Evolutionary conservation across 1,140 invertebrate species (phyloP).

Genomic region (Drosophila trapezifrons): DNA sequence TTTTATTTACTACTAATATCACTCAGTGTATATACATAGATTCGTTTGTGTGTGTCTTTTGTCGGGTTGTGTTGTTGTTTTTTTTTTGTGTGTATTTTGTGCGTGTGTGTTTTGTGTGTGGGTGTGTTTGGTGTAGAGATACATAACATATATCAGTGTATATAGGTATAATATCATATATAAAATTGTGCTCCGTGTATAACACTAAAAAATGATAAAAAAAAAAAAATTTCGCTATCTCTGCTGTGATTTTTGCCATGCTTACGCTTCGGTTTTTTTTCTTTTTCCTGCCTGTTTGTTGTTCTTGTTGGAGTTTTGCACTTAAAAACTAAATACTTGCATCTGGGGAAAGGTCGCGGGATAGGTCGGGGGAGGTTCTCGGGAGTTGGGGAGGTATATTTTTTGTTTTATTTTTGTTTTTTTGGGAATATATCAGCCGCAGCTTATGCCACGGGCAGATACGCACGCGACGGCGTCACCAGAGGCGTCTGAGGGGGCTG

Average conservation of each 20-base stretch:
- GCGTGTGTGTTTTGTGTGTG: conserved; percentile 14
- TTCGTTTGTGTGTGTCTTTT: conserved; percentile 66
- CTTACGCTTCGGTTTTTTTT: conserved; percentile 13
- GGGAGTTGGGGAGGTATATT: conserved; percentile 1
- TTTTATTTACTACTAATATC: conserved; percentile 83
- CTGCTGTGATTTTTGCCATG: conserved; percentile 40
- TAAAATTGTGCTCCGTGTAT: conserved; percentile 62
- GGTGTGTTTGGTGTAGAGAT: conserved; percentile 13
- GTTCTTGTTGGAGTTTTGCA: conserved; percentile 55
- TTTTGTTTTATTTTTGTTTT: not conserved
- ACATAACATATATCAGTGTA: conserved; percentile 43
- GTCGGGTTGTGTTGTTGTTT: conserved; percentile 46
- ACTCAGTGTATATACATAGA: conserved; percentile 83
- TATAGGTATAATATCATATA: conserved; percentile 54
- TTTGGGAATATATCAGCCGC: too few species aligned
- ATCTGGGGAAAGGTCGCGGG: conserved; percentile 43
- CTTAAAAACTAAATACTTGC: conserved; percentile 78
- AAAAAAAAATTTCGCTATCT: conserved; percentile 65
- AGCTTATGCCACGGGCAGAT: conserved; percentile 73
- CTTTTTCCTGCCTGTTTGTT: conserved; percentile 17
- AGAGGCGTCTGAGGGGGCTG: conserved; percentile 49
- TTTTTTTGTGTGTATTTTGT: conserved; percentile 6
- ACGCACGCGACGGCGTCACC: conserved; percentile 63
- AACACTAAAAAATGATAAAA: conserved; percentile 79
- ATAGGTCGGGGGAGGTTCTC: conserved; percentile 3